Evolutionary conservation across 2,113 vertebrate genomes (phyloP).

Genomic region (Lethenteron reissneri): DNA sequence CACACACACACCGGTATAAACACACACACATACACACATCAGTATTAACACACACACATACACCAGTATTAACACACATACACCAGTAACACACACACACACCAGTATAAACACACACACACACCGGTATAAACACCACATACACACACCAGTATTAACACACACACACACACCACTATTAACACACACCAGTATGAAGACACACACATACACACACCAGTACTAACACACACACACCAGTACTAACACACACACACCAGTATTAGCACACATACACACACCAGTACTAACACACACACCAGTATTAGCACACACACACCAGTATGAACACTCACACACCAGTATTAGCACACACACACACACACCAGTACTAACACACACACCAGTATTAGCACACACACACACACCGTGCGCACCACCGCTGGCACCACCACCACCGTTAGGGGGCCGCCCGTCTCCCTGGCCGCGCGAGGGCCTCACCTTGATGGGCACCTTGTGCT

Average conservation of each 20-base stretch:
- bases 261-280: not conserved
- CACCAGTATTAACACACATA: not conserved
- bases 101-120: not conserved
- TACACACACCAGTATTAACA: not conserved
- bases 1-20: no score
- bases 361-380: not conserved
- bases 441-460: no score
- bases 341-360: not conserved
- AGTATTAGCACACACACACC: not conserved
- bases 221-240: no score
- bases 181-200: no score
- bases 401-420: no score
- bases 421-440: no score
- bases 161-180: no score
- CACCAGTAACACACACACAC: not conserved
- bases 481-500: constrained; percentile 98
- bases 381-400: not conserved
- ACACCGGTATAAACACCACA: not conserved
- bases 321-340: no score
- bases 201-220: no score
- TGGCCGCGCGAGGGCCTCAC: constrained; percentile 20
- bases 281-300: no score
- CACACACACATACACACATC: no score
- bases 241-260: no score
- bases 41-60: not conserved